A percentile compares a stretch with the other conserved stretches of the same genome.
Conservation (phyloP, 2,797 vertebrate genomes). For the Mus spretus region DNA sequence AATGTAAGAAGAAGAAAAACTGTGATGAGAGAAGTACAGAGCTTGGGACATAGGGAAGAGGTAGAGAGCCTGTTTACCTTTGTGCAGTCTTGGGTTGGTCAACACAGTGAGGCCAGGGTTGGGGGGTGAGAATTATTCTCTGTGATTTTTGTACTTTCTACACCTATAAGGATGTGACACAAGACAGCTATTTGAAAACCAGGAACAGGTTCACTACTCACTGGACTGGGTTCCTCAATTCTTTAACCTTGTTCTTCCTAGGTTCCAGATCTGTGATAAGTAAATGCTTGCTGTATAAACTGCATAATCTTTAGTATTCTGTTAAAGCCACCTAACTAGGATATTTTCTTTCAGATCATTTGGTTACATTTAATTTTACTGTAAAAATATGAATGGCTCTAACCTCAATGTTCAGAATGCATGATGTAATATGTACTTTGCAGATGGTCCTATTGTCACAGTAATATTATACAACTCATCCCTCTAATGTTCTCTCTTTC, state of each 20-base stretch:
- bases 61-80: background rate
- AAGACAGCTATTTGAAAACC: background rate
- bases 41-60: background rate
- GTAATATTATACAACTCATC: background rate
- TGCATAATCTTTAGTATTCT: background rate
- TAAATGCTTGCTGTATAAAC: background rate
- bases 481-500: constrained; percentile 39
- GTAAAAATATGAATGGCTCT: constrained; percentile 30
- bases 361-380: constrained; percentile 65
- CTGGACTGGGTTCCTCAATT: background rate
- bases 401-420: constrained; percentile 56
- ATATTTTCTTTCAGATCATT: constrained; percentile 28
- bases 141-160: background rate
- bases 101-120: background rate
- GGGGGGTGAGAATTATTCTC: background rate
- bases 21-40: background rate
- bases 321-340: background rate
- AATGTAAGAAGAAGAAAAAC: background rate
- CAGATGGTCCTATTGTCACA: constrained; percentile 38
- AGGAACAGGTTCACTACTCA: background rate
- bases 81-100: background rate
- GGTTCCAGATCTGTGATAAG: background rate
- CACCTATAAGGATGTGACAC: background rate
- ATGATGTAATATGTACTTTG: background rate
- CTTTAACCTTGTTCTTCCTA: background rate